Evolutionary conservation across 2,888 invertebrate species (phyloP).

Genomic region (Epirrhoe alternata): DNA sequence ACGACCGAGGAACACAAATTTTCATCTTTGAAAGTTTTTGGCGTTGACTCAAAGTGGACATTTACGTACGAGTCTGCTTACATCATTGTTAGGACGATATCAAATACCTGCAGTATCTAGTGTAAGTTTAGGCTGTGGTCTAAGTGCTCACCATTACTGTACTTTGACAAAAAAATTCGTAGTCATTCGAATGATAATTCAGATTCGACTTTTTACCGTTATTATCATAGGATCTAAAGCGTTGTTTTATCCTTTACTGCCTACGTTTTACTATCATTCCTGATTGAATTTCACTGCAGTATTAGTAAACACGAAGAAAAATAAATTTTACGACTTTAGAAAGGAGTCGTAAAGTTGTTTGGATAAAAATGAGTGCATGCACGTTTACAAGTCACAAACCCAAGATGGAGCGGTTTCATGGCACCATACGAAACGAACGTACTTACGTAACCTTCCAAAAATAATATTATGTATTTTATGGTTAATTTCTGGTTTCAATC

Average conservation of each 20-base stretch:
- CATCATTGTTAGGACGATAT: too few relatives aligned
- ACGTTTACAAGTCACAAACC: conserved; percentile 13
- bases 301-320: conserved; percentile 33
- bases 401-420: conserved; percentile 14
- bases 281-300: conserved; percentile 30
- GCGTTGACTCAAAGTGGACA: not conserved
- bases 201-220: conserved; percentile 1
- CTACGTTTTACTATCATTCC: conserved; percentile 26
- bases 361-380: conserved; percentile 32
- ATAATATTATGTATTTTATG: not conserved
- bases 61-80: not conserved
- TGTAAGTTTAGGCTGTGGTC: too few relatives aligned
- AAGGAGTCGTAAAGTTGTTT: conserved; percentile 43
- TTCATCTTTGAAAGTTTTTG: conserved; percentile 24
- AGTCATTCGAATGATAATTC: not conserved
- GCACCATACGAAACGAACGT: conserved; percentile 18
- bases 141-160: not conserved
- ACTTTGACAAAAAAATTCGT: conserved; percentile 3
- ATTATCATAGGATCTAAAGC: not conserved
- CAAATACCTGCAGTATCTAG: too few relatives aligned
- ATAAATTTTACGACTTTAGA: conserved; percentile 39
- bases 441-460: not conserved
- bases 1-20: conserved; percentile 35
- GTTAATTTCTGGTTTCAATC: too few relatives aligned
- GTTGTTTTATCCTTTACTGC: conserved; percentile 23